Evolutionary conservation across 2,888 invertebrate genomes (phyloP), one percentile per base, ranked within the genome.

Genomic region (Harpalus rubripes): DNA sequence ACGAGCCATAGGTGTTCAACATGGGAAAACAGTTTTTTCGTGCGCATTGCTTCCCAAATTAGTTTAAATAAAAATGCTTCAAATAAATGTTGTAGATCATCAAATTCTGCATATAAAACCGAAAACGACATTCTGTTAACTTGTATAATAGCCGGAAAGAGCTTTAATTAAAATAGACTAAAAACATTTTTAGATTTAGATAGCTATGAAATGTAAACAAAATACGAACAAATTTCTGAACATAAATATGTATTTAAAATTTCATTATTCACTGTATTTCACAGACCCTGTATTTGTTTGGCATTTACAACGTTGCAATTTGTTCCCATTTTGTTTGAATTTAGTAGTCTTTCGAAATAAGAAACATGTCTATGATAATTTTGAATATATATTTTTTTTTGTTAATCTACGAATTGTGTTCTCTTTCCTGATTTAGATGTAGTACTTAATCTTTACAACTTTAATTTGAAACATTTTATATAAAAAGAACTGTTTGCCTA

Each of bases 221-320:
- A 59, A 59, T 59, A 59, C 16, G 4, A 59, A 59, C 59, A 15
- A 59, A 15, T 59, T 16, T 59, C 59, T 59, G 16, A 59, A 59
- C 16, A 59, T 59, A 59, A 59, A 59, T 59, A 59, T 59, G 59
- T 59, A 59, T 59, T 59, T 59, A 59, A 59, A 59, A 59, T 59
- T 16, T 59, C 59, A 59, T 16, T 59, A 59, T 59, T 59, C 59
- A 59, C 59, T 16, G 59, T 59, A n/a, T n/a, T n/a, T n/a, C n/a
- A n/a, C n/a, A n/a, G n/a, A n/a, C n/a, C n/a, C n/a, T n/a, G n/a
- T n/a, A 59, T 59, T 59, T 59, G 15, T 32, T 32, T 32, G 32
- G 32, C 6, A 32, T 32, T 32, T 32, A 32, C 1, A 32, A 32
- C 32, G 32, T 32, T 32, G 5, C 32, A 32, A 32, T 32, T 32